Conservation (phyloP, 2,113 vertebrate genomes). For the Istiophorus platypterus region DNA sequence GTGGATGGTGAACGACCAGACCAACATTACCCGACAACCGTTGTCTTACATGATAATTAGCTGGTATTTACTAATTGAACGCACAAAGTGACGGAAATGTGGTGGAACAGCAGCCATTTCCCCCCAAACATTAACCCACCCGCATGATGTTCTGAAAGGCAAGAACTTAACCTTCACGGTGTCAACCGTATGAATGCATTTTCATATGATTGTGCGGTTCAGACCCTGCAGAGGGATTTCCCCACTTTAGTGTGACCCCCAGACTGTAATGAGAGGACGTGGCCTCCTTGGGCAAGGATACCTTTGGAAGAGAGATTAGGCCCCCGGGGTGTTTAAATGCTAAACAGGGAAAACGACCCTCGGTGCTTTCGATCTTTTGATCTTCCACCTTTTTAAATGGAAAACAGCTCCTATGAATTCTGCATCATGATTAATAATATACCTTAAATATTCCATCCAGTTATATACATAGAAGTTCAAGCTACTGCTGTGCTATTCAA, state of each 20-base stretch:
- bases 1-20: neutral
- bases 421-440: constrained; percentile 25
- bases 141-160: neutral
- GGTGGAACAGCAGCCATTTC: neutral
- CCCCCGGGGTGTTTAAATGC: constrained; percentile 68
- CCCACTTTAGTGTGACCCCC: constrained; percentile 55
- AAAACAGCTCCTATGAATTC: constrained; percentile 71
- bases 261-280: constrained; percentile 49
- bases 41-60: constrained; percentile 11
- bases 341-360: constrained; percentile 73
- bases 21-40: constrained; percentile 1
- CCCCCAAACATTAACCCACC: neutral
- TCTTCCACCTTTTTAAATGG: constrained; percentile 77
- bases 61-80: constrained; percentile 21
- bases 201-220: constrained; percentile 10
- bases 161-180: constrained; percentile 8
- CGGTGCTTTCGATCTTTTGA: constrained; percentile 59
- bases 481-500: neutral
- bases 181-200: constrained; percentile 13
- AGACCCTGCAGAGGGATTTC: constrained; percentile 20
- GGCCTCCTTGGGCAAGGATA: constrained; percentile 50
- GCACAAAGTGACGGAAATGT: neutral
- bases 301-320: constrained; percentile 56
- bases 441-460: constrained; percentile 26
- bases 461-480: neutral